Conservation (phyloP, 2,113 vertebrate genomes). For the Alligator mississippiensis region DNA sequence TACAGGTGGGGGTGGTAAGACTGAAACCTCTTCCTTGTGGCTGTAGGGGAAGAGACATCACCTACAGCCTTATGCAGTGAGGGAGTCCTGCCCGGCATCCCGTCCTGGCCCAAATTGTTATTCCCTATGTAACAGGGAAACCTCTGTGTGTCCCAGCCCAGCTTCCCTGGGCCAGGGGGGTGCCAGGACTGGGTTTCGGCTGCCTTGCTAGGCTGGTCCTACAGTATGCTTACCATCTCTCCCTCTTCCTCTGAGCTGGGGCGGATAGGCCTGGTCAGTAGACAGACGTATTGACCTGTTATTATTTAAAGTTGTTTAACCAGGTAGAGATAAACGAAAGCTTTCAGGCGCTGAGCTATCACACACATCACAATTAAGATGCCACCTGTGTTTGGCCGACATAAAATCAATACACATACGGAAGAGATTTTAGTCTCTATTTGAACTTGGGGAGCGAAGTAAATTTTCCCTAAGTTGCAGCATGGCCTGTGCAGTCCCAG, state of each 20-base stretch:
- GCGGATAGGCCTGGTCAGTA: conserved; percentile 53
- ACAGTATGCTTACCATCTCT: background rate
- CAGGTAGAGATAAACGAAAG: conserved; percentile 78
- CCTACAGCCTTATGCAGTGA: no score
- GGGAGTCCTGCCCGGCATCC: background rate
- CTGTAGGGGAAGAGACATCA: no score
- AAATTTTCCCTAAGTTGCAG: conserved; percentile 64
- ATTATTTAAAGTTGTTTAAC: conserved; percentile 81
- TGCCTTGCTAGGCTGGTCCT: background rate
- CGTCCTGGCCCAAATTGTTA: background rate
- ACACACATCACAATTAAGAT: conserved; percentile 79
- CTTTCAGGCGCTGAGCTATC: conserved; percentile 74
- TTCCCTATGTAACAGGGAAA: background rate
- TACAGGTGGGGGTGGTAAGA: no score
- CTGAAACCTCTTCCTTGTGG: no score
- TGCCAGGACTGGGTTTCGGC: background rate
- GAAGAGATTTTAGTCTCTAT: conserved; percentile 73
- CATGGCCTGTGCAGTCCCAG: conserved; percentile 57
- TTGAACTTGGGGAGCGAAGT: conserved; percentile 77
- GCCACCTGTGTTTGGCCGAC: conserved; percentile 73
- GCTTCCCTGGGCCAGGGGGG: background rate
- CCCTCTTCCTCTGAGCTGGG: background rate
- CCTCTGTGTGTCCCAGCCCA: background rate
- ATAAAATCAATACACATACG: conserved; percentile 73
- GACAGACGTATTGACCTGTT: conserved; percentile 77